Evolutionary conservation across 1,140 invertebrate genomes (phyloP).

Genomic region (Drosophila pseudoobscura): DNA sequence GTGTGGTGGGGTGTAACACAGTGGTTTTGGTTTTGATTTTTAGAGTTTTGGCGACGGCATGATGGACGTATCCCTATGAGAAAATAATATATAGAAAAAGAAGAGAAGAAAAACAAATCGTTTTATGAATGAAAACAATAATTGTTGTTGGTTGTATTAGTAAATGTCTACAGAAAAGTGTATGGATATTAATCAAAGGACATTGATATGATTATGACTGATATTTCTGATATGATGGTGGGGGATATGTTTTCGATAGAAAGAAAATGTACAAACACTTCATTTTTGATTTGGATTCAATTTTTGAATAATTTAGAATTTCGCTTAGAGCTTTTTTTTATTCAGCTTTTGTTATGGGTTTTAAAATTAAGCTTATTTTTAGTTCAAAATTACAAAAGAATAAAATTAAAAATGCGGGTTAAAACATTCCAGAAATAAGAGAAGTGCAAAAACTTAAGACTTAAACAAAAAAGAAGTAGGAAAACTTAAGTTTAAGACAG

Average conservation of each 20-base stretch:
- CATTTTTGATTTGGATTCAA: conserved; percentile 4
- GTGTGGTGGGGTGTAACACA: conserved; percentile 25
- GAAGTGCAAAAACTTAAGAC: conserved; percentile 25
- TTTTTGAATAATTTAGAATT: conserved; percentile 60
- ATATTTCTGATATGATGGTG: conserved; percentile 16
- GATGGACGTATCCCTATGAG: conserved; percentile 76
- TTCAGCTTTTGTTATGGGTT: conserved; percentile 44
- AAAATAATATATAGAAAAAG: conserved; percentile 72
- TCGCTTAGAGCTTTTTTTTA: conserved; percentile 52
- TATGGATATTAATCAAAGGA: conserved; percentile 11
- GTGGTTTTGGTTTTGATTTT: conserved; percentile 17
- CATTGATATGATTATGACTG: conserved; percentile 28
- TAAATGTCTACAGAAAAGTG: conserved; percentile 19
- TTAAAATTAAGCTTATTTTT: conserved; percentile 44
- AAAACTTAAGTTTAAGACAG: conserved; percentile 19
- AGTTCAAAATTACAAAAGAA: conserved; percentile 1
- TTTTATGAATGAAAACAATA: conserved; percentile 65
- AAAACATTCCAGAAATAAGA: conserved; percentile 30
- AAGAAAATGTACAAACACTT: conserved; percentile 25
- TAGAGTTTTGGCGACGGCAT: conserved; percentile 80
- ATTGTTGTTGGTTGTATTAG: conserved; percentile 27
- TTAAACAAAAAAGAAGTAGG: conserved; percentile 29
- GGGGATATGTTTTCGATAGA: conserved; percentile 5
- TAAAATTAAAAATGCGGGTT: conserved; percentile 22
- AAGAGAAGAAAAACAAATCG: conserved; percentile 69